Percentiles rank a stretch among this genome's conserved stretches.
These are phyloP conservation scores for Lacerta bilineata DNA, from an alignment of 2,797 vertebrate genomes.

Conservation along the genomic window DNA sequence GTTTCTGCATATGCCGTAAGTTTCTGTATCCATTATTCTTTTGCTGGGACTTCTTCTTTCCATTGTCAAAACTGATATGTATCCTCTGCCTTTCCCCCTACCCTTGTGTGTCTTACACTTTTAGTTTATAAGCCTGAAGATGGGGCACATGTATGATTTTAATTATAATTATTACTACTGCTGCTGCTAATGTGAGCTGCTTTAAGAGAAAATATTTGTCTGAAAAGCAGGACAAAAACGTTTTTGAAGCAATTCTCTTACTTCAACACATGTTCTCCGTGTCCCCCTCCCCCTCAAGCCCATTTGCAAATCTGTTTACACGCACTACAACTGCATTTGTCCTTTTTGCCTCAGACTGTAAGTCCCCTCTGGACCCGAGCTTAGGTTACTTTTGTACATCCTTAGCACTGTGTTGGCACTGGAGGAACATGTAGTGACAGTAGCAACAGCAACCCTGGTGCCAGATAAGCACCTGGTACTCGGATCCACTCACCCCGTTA, in stretches of 20 bases:
- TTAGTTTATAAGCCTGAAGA: too few species aligned
- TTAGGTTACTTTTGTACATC: not conserved
- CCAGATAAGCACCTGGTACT: not conserved
- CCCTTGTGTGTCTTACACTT: too few species aligned
- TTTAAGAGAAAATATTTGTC: too few species aligned
- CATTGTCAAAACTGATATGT: not conserved
- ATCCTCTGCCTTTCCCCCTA: not conserved
- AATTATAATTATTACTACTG: too few species aligned
- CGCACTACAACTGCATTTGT: too few species aligned
- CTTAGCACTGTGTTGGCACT: not conserved
- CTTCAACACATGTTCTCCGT: not conserved
- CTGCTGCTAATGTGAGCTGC: too few species aligned
- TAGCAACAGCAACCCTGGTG: not conserved
- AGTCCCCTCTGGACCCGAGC: not conserved
- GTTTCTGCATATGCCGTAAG: too few species aligned
- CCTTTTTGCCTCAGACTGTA: not conserved
- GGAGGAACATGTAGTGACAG: not conserved
- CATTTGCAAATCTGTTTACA: not conserved
- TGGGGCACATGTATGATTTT: too few species aligned
- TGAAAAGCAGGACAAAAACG: too few species aligned
- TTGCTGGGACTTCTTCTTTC: too few species aligned
- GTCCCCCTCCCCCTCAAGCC: not conserved
- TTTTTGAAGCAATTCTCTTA: too few species aligned
- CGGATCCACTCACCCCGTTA: fast-evolving
- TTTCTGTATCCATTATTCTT: too few species aligned